These are phyloP conservation scores for Camelus dromedarius DNA, from an alignment of 2,113 vertebrate species.

Conservation along the genomic window DNA sequence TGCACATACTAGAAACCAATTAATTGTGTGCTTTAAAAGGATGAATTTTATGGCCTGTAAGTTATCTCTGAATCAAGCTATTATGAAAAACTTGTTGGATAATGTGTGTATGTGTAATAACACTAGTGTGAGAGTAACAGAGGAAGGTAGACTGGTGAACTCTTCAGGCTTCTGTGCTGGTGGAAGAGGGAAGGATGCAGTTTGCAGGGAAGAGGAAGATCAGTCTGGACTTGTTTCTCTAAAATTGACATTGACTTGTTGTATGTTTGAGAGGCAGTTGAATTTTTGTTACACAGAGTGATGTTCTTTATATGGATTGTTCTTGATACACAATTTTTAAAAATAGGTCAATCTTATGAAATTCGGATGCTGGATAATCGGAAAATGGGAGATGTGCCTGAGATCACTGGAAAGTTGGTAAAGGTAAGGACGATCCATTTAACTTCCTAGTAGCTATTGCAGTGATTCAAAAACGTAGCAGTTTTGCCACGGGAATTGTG, in stretches of 20 bases:
- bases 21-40: not conserved
- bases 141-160: not conserved
- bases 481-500: not conserved
- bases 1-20: not conserved
- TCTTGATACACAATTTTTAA: slow-evolving; percentile 67
- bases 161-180: not conserved
- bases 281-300: slow-evolving; percentile 21
- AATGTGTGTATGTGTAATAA: not conserved
- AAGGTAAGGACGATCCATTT: slow-evolving; percentile 89
- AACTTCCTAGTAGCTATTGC: not conserved
- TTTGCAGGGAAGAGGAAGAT: not conserved
- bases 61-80: not conserved
- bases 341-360: slow-evolving; percentile 96
- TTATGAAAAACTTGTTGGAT: not conserved
- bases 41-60: not conserved
- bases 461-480: not conserved
- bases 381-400: slow-evolving; percentile 93
- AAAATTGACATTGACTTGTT: not conserved
- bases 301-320: slow-evolving; percentile 11
- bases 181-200: not conserved
- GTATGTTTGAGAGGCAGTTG: not conserved
- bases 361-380: slow-evolving; percentile 97
- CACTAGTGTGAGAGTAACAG: not conserved
- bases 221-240: not conserved
- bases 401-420: slow-evolving; percentile 94